Conservation (phyloP, 92 coral and sea anemone species). For the Isaurus tuberculatus region DNA sequence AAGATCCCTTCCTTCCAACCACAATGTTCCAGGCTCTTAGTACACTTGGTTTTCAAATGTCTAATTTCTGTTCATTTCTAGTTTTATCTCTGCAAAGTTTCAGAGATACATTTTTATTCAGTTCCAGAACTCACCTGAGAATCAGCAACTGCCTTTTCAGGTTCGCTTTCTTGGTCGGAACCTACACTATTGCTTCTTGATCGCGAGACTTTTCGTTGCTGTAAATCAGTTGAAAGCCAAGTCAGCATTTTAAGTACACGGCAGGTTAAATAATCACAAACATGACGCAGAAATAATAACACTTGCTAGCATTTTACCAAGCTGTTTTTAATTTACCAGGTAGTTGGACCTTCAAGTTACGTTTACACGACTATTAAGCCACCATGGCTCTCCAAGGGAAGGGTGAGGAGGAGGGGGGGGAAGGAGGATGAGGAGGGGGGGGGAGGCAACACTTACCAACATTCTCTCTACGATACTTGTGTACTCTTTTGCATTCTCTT, state of each 20-base stretch:
- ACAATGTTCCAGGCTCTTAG: no score
- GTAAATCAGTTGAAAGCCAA: background rate
- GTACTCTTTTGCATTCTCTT: constrained; percentile 10
- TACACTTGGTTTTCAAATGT: no score
- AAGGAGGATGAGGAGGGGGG: background rate
- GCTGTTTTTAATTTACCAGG: no score
- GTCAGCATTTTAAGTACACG: no score
- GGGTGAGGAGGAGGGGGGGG: background rate
- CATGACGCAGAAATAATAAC: no score
- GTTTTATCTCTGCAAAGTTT: background rate
- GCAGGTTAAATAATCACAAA: no score
- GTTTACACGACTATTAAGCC: no score
- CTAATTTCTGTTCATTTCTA: background rate
- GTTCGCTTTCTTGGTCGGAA: constrained; percentile 39
- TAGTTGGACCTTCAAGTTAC: no score
- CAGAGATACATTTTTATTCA: no score
- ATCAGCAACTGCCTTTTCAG: constrained; percentile 42
- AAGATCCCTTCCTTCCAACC: no score
- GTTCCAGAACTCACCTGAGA: constrained; percentile 18
- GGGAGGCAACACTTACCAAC: constrained; percentile 10
- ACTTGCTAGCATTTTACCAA: no score
- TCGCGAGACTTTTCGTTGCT: constrained; percentile 17
- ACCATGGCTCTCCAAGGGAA: no score
- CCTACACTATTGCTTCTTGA: constrained; percentile 35
- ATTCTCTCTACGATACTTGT: constrained; percentile 36